Evolutionary conservation across 2,113 vertebrate genomes (phyloP).

Genomic region (Ictidomys tridecemlineatus): DNA sequence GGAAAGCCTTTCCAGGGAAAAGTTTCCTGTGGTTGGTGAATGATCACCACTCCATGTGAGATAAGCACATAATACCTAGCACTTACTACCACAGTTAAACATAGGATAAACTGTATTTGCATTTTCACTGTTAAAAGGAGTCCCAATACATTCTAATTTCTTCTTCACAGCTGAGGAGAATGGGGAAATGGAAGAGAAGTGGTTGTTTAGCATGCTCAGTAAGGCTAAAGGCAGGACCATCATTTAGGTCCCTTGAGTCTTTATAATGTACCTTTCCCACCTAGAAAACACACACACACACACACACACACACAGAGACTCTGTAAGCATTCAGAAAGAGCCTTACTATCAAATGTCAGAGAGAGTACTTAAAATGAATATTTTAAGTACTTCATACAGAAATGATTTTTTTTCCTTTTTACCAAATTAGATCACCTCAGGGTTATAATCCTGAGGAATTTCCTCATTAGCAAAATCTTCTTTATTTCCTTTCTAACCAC

Average conservation of each 20-base stretch:
- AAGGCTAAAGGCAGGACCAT: background rate
- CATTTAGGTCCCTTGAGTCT: background rate
- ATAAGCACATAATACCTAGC: background rate
- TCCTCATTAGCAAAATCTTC: background rate
- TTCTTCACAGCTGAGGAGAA: background rate
- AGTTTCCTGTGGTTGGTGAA: background rate
- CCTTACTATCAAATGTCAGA: too few species aligned
- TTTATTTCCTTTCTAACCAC: background rate
- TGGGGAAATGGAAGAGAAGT: background rate
- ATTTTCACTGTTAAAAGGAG: background rate
- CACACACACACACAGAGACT: background rate
- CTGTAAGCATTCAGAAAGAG: background rate
- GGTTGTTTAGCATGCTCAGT: background rate
- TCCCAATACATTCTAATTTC: background rate
- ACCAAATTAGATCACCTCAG: background rate
- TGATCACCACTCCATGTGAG: background rate
- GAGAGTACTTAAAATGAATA: background rate
- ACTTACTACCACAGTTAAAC: too few species aligned
- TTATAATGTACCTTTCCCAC: conserved; percentile 1
- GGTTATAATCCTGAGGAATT: background rate
- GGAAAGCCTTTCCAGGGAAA: background rate
- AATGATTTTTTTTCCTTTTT: background rate
- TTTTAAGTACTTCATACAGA: background rate
- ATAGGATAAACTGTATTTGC: background rate
- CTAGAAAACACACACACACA: background rate